Base-by-base conservation (phyloP, 2,888 invertebrate genomes). In the Drosophila melanosoma region DNA sequence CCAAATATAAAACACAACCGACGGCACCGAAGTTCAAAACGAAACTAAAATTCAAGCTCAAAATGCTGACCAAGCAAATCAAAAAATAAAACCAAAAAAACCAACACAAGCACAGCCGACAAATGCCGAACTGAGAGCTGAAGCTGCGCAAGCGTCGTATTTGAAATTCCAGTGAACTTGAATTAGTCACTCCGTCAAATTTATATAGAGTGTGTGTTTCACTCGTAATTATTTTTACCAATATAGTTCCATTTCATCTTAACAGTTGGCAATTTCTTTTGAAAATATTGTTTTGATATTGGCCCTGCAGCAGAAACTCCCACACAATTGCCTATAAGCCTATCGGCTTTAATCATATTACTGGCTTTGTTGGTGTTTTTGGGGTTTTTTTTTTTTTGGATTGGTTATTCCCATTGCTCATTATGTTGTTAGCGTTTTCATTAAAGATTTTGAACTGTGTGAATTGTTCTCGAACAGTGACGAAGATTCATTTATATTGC, bases 11-110 rank as follows among this genome's bases (percentile, higher is more conserved):
- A 59, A 56, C 73, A 83, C 87, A 86, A 83, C 87, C 79, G 78
- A 51, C 72, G 62, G 48, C 52, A 42, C 38, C 81, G 74, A 81
- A 70, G 78, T 77, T 87, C 76, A 53, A 75, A 90, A 83, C 69
- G 83, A 90, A 91, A 91, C 91, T 91, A 87, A 91, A 90, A 88
- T 82, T 87, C 81, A 29, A 65, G 10, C 20, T 53, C 17, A 54
- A 65, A 40, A 33, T 38, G 38, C 71, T 58, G 26, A 36, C 40
- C 71, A 63, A 33, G 20, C n/a, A 56, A 54, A 36, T 36, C 3
- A 29, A 32, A 17, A 53, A 17, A 17, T n/a, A 5, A 4, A 23
- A 17, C 11, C 35, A 51, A 35, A 20, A 32, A 42, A 15, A 32
- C 7, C 8, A 23, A 40, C 20, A 52, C 71, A 59, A 74, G 32